Conservation (phyloP, 2,113 vertebrate genomes). For the Myotis lucifugus region DNA sequence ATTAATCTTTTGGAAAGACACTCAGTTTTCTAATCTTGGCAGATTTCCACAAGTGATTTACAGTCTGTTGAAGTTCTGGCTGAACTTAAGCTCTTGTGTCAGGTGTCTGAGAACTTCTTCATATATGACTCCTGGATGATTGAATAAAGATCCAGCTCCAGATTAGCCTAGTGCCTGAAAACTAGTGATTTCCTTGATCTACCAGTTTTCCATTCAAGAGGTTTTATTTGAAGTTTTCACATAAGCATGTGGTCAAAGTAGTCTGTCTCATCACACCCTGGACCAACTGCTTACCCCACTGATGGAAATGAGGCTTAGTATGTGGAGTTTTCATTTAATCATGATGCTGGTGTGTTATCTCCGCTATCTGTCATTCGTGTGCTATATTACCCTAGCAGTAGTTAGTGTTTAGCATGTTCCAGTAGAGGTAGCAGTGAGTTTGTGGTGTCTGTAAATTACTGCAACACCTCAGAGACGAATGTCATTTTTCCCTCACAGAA, state of each 20-base stretch:
- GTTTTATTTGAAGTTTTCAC: constrained; percentile 53
- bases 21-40: constrained; percentile 3
- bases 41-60: constrained; percentile 41
- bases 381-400: background rate
- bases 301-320: constrained; percentile 36
- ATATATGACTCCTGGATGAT: background rate
- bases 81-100: background rate
- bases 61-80: constrained; percentile 27
- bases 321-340: constrained; percentile 6
- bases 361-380: background rate
- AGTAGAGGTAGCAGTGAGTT: background rate
- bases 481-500: constrained; percentile 19
- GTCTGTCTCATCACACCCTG: background rate
- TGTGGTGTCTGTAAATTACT: background rate
- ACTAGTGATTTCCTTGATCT: constrained; percentile 23
- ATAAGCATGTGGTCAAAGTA: background rate
- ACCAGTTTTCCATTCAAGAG: background rate
- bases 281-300: background rate
- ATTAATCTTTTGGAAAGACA: constrained; percentile 38
- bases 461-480: background rate
- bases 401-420: background rate
- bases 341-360: background rate
- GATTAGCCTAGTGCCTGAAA: constrained; percentile 31
- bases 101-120: constrained; percentile 37
- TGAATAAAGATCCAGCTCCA: background rate